Percentiles rank a stretch among this genome's conserved stretches.
These are phyloP conservation scores for Penelope pileata DNA, from an alignment of 2,113 vertebrate genomes.

Conservation along the genomic window DNA sequence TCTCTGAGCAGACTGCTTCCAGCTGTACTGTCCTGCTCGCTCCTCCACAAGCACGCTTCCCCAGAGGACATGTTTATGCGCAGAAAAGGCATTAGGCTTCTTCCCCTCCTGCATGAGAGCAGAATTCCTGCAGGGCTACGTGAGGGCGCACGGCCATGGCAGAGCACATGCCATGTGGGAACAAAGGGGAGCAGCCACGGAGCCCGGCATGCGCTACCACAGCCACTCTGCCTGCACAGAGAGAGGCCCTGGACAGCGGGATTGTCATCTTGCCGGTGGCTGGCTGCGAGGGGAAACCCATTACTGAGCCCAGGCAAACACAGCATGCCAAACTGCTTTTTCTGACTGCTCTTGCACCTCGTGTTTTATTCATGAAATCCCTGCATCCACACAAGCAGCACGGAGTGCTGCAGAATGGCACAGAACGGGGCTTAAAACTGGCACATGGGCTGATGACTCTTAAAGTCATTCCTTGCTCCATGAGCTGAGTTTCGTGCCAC, in stretches of 20 bases:
- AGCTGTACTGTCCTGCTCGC: constrained; percentile 64
- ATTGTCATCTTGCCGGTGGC: constrained; percentile 33
- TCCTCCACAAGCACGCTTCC: constrained; percentile 22
- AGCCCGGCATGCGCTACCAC: neutral
- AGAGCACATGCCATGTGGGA: neutral
- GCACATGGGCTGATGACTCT: constrained; percentile 46
- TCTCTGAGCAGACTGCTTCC: constrained; percentile 60
- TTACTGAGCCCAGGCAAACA: constrained; percentile 47
- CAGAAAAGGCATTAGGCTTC: constrained; percentile 11
- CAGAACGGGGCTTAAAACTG: neutral
- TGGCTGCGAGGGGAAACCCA: constrained; percentile 16
- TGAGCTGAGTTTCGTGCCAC: neutral
- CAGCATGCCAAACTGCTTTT: constrained; percentile 5
- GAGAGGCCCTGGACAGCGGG: constrained; percentile 52
- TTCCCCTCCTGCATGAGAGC: constrained; percentile 29
- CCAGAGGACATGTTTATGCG: neutral
- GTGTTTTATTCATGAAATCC: constrained; percentile 28
- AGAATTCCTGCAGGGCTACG: constrained; percentile 18
- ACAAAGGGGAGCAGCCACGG: constrained; percentile 50
- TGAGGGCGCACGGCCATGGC: neutral
- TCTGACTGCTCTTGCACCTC: neutral
- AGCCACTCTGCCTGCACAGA: constrained; percentile 34
- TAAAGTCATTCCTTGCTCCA: constrained; percentile 27
- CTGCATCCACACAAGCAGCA: constrained; percentile 25
- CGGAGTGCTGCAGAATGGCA: constrained; percentile 42